Evolutionary conservation across 2,113 vertebrate genomes (phyloP).

Genomic region (Benitochromis conjunctus): DNA sequence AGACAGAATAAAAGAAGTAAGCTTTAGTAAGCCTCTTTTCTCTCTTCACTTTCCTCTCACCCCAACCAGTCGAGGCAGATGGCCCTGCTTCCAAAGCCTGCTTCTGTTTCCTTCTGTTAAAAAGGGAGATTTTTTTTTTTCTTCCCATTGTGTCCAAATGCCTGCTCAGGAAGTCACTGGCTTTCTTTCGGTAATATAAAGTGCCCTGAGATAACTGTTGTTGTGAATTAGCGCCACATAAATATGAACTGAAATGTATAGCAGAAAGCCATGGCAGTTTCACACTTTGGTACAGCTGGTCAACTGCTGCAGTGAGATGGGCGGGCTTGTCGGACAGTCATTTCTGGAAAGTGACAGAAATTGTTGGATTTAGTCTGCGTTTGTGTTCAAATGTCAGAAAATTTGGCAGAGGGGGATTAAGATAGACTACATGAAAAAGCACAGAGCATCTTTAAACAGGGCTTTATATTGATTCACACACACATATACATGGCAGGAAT

Average conservation of each 20-base stretch:
- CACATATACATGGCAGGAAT: too few species aligned
- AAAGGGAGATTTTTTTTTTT: background rate
- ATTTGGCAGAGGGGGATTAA: background rate
- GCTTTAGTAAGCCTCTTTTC: background rate
- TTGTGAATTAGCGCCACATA: background rate
- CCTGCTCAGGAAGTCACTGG: background rate
- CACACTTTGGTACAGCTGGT: background rate
- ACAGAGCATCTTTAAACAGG: background rate
- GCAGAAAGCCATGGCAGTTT: background rate
- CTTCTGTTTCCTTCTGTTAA: background rate
- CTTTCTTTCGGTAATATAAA: background rate
- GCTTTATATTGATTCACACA: background rate
- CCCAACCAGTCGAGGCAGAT: background rate
- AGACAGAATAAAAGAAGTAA: background rate
- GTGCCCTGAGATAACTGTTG: background rate
- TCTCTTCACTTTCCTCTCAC: background rate
- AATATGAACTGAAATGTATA: background rate
- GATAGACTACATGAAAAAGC: background rate
- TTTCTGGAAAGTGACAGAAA: background rate
- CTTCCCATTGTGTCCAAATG: background rate
- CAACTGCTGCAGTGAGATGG: background rate
- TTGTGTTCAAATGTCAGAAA: background rate
- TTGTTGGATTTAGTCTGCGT: background rate
- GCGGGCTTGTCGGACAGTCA: background rate
- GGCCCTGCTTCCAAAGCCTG: background rate